Conservation (phyloP, 2,113 vertebrate genomes). For the Eublepharis macularius region DNA sequence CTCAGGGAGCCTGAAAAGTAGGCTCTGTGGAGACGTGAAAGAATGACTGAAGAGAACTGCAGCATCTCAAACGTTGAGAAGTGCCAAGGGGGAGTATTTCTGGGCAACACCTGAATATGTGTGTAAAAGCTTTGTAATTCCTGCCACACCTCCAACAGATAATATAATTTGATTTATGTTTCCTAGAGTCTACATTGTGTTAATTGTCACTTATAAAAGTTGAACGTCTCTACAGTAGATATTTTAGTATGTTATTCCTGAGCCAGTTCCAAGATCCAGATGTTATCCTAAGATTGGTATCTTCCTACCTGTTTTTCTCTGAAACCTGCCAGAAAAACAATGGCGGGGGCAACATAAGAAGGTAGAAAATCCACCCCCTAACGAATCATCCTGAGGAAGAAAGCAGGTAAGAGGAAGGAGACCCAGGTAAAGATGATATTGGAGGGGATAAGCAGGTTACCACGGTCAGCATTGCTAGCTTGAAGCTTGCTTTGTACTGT, state of each 20-base stretch:
- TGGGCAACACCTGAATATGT: neutral
- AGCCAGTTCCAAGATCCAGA: slow-evolving; percentile 15
- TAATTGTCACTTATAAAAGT: neutral
- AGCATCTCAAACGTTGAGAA: no score
- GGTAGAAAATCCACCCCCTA: neutral
- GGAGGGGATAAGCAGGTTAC: neutral
- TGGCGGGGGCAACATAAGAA: neutral
- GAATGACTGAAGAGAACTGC: no score
- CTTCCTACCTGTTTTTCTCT: neutral
- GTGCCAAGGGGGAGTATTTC: no score
- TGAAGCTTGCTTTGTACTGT: neutral
- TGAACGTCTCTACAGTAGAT: neutral
- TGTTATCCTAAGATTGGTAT: slow-evolving; percentile 30
- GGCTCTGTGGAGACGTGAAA: neutral
- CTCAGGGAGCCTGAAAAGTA: neutral
- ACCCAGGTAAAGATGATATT: neutral
- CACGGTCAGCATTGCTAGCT: neutral
- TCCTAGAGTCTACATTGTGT: neutral
- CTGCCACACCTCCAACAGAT: slow-evolving; percentile 5
- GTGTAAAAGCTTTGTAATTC: neutral
- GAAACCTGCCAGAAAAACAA: neutral
- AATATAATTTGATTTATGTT: neutral
- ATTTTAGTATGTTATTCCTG: slow-evolving; percentile 1
- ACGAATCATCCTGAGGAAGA: neutral
- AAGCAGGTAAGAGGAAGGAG: neutral